phyloP scores from a whole-genome alignment of 1,140 invertebrate species.

The Thalassaphorura encarpata region DNA sequence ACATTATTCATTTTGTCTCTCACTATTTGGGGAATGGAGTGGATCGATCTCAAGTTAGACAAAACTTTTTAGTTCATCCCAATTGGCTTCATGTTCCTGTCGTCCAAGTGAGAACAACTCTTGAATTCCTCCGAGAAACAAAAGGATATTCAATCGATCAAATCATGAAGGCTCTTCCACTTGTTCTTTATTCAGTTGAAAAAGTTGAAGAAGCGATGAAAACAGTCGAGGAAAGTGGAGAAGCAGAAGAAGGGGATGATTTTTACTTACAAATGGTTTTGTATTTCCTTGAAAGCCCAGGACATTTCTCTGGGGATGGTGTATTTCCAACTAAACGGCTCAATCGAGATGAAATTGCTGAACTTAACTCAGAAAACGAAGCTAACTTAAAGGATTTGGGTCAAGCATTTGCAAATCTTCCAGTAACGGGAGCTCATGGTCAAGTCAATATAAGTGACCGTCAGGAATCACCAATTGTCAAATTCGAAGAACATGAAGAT shows the following conservation, averaged over 20 bases:
- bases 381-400: background rate
- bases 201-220: conserved; percentile 13
- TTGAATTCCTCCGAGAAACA: conserved; percentile 39
- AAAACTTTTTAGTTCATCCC: conserved; percentile 42
- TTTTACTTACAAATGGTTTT: conserved; percentile 34
- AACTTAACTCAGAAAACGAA: background rate
- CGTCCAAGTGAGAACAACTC: conserved; percentile 42
- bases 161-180: conserved; percentile 44
- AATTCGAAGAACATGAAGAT: background rate
- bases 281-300: conserved; percentile 40
- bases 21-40: conserved; percentile 34
- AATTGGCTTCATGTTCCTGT: conserved; percentile 48
- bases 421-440: background rate
- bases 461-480: background rate
- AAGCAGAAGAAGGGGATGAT: conserved; percentile 17
- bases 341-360: background rate
- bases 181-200: conserved; percentile 47
- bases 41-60: conserved; percentile 35
- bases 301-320: conserved; percentile 42
- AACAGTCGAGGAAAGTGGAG: conserved; percentile 7
- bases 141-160: conserved; percentile 40
- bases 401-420: background rate
- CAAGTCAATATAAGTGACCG: background rate
- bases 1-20: conserved; percentile 40
- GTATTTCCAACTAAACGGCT: conserved; percentile 30